Conservation (phyloP, 2,888 invertebrate genomes). For the Melanchra persicariae region DNA sequence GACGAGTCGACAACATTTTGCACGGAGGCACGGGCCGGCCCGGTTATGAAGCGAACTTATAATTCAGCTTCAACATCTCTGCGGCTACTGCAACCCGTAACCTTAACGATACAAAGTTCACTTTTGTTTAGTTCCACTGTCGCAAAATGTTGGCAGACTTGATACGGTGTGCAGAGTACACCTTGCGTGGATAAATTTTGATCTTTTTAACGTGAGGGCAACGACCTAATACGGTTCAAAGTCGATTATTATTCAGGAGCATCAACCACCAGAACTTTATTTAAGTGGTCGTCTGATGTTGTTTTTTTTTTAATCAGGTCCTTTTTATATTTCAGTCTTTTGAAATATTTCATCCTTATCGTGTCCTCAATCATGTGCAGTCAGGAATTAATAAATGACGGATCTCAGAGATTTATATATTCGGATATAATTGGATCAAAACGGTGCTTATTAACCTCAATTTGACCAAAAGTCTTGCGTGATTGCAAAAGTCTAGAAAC, state of each 20-base stretch:
- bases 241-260: conserved; percentile 56
- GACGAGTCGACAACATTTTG: conserved; percentile 84
- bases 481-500: neutral
- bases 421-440: neutral
- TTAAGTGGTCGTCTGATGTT: conserved; percentile 5
- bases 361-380: conserved; percentile 5
- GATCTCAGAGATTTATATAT: neutral
- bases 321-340: neutral
- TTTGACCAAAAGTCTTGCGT: neutral
- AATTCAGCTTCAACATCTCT: conserved; percentile 61
- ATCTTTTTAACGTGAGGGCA: conserved; percentile 69
- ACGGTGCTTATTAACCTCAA: neutral
- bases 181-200: conserved; percentile 72
- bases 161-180: conserved; percentile 67
- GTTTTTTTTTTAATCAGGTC: conserved; percentile 10
- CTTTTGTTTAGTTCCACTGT: conserved; percentile 52
- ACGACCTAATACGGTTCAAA: conserved; percentile 65
- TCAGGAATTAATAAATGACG: neutral
- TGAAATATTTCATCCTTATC: neutral
- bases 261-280: conserved; percentile 38
- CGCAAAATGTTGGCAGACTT: conserved; percentile 53
- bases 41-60: conserved; percentile 71
- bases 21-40: conserved; percentile 73
- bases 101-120: conserved; percentile 65
- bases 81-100: conserved; percentile 63